Percentiles rank a stretch among this genome's conserved stretches.
Conservation (phyloP, 2,113 vertebrate genomes). For the Tursiops truncatus region DNA sequence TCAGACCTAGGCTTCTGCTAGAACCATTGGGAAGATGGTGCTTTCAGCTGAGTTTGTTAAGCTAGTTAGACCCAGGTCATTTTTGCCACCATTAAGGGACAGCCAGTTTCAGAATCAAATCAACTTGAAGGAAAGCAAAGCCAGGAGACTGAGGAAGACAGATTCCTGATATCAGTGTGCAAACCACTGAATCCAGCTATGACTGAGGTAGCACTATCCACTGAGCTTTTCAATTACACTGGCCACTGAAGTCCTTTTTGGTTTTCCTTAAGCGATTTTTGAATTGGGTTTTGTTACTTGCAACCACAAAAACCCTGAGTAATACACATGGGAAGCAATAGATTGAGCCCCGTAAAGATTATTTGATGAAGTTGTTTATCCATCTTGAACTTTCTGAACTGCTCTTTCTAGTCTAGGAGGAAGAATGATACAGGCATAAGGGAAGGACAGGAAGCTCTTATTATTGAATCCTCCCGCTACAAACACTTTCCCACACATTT, state of each 20-base stretch:
- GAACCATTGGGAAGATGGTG: neutral
- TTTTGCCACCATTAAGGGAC: neutral
- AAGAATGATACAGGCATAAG: slow-evolving; percentile 40
- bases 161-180: neutral
- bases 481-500: slow-evolving; percentile 76
- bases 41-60: neutral
- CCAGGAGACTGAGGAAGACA: neutral
- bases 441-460: slow-evolving; percentile 60
- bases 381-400: slow-evolving; percentile 7
- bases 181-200: neutral
- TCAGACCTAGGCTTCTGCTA: neutral
- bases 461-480: slow-evolving; percentile 68
- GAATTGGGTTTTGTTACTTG: slow-evolving; percentile 42
- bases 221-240: neutral
- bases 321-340: neutral
- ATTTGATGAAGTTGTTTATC: neutral
- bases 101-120: neutral
- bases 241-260: neutral
- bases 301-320: slow-evolving; percentile 41
- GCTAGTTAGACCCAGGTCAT: neutral
- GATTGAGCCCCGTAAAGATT: neutral
- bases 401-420: slow-evolving; percentile 25
- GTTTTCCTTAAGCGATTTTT: slow-evolving; percentile 16
- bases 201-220: neutral
- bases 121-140: neutral